phyloP scores from a whole-genome alignment of 2,113 vertebrate genomes.

The Hyperopisus bebe region DNA sequence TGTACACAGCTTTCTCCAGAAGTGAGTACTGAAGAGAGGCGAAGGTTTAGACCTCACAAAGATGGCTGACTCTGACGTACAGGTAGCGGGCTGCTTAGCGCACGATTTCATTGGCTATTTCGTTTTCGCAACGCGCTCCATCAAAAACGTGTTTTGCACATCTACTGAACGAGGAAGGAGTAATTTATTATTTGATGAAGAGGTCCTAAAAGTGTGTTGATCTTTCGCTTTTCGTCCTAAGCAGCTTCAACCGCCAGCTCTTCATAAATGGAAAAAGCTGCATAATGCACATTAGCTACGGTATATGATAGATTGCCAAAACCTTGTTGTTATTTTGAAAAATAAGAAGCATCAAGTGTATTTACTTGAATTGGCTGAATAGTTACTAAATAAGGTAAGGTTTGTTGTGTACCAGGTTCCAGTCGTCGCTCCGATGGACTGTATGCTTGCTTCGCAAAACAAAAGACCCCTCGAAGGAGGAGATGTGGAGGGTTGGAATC shows the following conservation, averaged over 20 bases:
- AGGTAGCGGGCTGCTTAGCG: not conserved
- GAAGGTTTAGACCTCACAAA: not conserved
- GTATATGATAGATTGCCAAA: not conserved
- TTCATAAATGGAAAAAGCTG: not conserved
- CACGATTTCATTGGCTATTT: not conserved
- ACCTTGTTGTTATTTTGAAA: not conserved
- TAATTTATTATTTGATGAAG: not conserved
- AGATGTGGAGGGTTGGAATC: constrained; percentile 20
- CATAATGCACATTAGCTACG: not conserved
- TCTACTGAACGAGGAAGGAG: not conserved
- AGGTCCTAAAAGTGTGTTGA: not conserved
- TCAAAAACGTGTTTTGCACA: not conserved
- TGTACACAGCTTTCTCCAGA: not conserved
- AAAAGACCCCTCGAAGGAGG: constrained; percentile 37
- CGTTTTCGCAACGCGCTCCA: not conserved
- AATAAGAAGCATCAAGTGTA: not conserved
- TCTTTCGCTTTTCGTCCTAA: not conserved
- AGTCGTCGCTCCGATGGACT: constrained; percentile 34
- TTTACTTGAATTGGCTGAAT: not conserved
- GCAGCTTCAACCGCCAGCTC: not conserved
- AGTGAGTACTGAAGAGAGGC: not conserved
- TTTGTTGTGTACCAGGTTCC: not conserved
- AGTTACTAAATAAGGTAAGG: not conserved
- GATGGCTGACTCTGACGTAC: constrained; percentile 5
- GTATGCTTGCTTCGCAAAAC: constrained; percentile 30